Percentiles rank a stretch among this genome's conserved stretches.
These are phyloP conservation scores for Pocillopora meandrina DNA, from an alignment of 92 coral and sea anemone genomes.

Conservation along the genomic window DNA sequence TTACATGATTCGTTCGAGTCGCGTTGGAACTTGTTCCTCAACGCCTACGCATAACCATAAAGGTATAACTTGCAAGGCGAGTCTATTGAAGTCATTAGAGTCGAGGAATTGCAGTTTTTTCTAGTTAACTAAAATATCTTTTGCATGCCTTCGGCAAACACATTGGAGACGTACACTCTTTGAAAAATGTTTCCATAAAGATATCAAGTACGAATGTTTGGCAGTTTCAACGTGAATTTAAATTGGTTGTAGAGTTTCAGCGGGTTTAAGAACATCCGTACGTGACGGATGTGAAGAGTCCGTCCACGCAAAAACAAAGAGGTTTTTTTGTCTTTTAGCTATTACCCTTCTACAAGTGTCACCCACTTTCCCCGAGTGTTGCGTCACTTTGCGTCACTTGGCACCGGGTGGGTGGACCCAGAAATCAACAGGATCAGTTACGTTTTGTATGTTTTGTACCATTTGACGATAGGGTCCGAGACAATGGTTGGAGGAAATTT, in stretches of 20 bases:
- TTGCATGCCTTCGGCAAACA: too few species aligned
- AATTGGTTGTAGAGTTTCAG: slow-evolving; percentile 3
- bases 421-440: slow-evolving; percentile 8
- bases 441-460: slow-evolving; percentile 9
- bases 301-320: slow-evolving; percentile 9
- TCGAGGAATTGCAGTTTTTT: too few species aligned
- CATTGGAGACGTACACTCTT: too few species aligned
- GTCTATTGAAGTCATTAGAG: too few species aligned
- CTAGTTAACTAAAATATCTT: too few species aligned
- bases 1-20: too few species aligned
- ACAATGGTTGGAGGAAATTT: slow-evolving; percentile 32
- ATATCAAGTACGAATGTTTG: too few species aligned
- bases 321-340: background rate
- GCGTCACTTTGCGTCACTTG: slow-evolving; percentile 28
- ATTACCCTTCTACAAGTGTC: slow-evolving; percentile 6
- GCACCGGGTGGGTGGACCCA: slow-evolving; percentile 7
- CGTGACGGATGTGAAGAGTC: slow-evolving; percentile 33
- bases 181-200: too few species aligned
- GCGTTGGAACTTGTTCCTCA: too few species aligned
- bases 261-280: slow-evolving; percentile 10
- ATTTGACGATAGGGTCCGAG: slow-evolving; percentile 35
- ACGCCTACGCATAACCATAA: too few species aligned
- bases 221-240: background rate
- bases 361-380: background rate
- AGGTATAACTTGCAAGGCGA: too few species aligned